Conservation (phyloP, 2,888 invertebrate genomes). For the Pemphredon lugubris region DNA sequence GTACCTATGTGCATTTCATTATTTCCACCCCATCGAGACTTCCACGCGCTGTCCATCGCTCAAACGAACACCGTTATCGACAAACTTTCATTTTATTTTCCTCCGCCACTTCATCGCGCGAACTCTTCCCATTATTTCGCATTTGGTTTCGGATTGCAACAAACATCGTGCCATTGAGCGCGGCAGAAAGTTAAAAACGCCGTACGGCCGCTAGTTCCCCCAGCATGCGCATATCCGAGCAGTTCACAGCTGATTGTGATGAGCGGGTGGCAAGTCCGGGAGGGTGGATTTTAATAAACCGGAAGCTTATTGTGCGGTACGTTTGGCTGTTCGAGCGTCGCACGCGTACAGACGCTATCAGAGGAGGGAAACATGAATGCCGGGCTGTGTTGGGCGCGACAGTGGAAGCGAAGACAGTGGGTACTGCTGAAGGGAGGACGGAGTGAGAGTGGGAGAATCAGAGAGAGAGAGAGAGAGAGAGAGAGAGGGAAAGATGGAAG, state of each 20-base stretch:
- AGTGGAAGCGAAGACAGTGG: constrained; percentile 41
- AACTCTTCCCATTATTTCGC: neutral
- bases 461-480: neutral
- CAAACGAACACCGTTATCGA: neutral
- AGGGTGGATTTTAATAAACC: constrained; percentile 66
- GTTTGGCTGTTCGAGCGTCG: constrained; percentile 43
- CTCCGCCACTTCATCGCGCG: neutral
- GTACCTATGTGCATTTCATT: too few relatives aligned
- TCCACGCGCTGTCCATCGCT: too few relatives aligned
- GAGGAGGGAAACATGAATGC: constrained; percentile 31
- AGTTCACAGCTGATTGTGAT: constrained; percentile 47
- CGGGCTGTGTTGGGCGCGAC: constrained; percentile 20
- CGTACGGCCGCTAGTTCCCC: neutral
- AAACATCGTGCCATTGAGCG: neutral
- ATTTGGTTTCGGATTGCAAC: neutral
- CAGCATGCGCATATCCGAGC: constrained; percentile 17
- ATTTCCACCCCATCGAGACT: too few relatives aligned
- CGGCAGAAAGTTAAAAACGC: constrained; percentile 10
- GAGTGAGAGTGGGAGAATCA: constrained; percentile 18
- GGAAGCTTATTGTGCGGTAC: constrained; percentile 63
- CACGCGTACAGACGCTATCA: constrained; percentile 21
- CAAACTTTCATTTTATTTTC: neutral
- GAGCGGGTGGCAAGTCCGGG: constrained; percentile 16
- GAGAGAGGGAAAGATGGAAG: too few relatives aligned
- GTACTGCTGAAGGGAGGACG: constrained; percentile 19